These are phyloP conservation scores for Mythimna vitellina DNA, from an alignment of 2,888 invertebrate genomes.

Conservation along the genomic window DNA sequence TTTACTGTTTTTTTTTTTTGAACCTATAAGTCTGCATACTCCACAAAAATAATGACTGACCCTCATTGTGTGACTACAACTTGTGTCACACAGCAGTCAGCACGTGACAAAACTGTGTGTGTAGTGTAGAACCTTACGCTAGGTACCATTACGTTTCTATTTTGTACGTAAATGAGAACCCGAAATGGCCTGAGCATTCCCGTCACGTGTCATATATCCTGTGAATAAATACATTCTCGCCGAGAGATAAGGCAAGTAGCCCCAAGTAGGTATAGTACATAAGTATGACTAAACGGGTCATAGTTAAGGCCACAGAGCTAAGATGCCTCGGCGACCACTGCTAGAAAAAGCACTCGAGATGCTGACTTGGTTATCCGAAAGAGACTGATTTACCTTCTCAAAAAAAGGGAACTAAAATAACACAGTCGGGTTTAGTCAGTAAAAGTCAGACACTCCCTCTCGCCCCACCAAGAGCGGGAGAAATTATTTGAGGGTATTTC, in stretches of 20 bases:
- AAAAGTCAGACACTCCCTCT: too few relatives aligned
- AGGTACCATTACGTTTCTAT: slow-evolving; percentile 16
- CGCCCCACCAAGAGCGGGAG: background rate
- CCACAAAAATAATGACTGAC: too few relatives aligned
- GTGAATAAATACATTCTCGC: slow-evolving; percentile 58
- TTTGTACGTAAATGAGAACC: slow-evolving; percentile 36
- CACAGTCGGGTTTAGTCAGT: too few relatives aligned
- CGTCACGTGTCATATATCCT: slow-evolving; percentile 64
- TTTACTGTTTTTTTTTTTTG: too few relatives aligned
- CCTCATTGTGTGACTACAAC: too few relatives aligned
- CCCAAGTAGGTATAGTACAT: slow-evolving; percentile 12
- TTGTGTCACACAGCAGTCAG: too few relatives aligned
- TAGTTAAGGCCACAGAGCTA: background rate
- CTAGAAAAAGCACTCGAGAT: too few relatives aligned
- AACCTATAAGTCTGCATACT: too few relatives aligned
- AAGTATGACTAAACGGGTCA: slow-evolving; percentile 2
- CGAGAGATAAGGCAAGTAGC: slow-evolving; percentile 22
- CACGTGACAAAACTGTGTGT: too few relatives aligned
- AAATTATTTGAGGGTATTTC: background rate
- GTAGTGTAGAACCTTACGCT: background rate
- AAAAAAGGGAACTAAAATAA: too few relatives aligned
- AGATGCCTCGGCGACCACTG: background rate
- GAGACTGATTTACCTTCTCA: too few relatives aligned
- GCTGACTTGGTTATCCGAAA: too few relatives aligned
- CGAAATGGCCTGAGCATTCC: slow-evolving; percentile 33